phyloP scores from a whole-genome alignment of 2,113 vertebrate species.

The Forbesichthys agassizii region DNA sequence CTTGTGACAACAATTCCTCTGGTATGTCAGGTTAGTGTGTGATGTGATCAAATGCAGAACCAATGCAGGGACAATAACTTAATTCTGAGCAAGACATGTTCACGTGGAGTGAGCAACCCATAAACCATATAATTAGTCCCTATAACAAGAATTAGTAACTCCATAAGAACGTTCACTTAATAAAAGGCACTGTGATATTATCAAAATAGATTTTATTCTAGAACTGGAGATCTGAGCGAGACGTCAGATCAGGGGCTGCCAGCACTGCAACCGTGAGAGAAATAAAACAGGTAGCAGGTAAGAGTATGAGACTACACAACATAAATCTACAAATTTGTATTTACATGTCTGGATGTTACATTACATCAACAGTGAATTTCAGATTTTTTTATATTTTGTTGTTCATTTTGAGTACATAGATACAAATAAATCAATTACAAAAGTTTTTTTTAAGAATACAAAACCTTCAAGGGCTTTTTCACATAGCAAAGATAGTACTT shows the following conservation, averaged over 20 bases:
- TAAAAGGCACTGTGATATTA: conserved; percentile 80
- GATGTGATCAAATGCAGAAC: too few species aligned
- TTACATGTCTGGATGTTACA: conserved; percentile 91
- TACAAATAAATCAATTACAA: conserved; percentile 96
- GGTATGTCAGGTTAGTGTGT: too few species aligned
- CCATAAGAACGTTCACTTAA: background rate
- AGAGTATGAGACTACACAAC: conserved; percentile 81
- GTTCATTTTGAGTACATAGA: conserved; percentile 81
- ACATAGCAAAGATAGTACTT: conserved; percentile 86
- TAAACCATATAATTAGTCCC: background rate
- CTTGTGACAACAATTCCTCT: too few species aligned
- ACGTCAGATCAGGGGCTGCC: conserved; percentile 94
- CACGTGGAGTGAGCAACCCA: too few species aligned
- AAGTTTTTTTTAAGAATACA: conserved; percentile 88
- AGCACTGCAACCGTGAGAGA: conserved; percentile 83
- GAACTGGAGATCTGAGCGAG: conserved; percentile 95
- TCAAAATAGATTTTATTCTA: conserved; percentile 99
- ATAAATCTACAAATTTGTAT: conserved; percentile 87
- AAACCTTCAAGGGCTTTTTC: conserved; percentile 87
- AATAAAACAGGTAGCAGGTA: conserved; percentile 73
- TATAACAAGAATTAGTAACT: background rate
- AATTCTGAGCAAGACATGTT: too few species aligned
- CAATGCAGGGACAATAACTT: too few species aligned
- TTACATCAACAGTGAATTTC: conserved; percentile 79
- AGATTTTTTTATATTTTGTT: conserved; percentile 67